These are phyloP conservation scores for Sakesphorus luctuosus DNA, from an alignment of 2,113 vertebrate species.

Conservation along the genomic window DNA sequence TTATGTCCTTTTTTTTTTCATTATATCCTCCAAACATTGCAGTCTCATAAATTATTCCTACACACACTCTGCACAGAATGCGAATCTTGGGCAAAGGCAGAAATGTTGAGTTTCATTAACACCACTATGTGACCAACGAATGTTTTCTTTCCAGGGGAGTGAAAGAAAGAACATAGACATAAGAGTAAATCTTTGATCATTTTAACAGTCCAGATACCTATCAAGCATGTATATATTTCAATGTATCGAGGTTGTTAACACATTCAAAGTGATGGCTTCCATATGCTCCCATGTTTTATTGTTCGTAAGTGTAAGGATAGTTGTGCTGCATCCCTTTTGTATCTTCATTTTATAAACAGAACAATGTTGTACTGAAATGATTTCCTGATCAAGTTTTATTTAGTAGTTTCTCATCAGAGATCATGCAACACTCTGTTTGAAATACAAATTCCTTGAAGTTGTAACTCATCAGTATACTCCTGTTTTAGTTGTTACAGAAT, in stretches of 20 bases:
- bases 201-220: slow-evolving; percentile 43
- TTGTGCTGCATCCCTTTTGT: slow-evolving; percentile 23
- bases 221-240: slow-evolving; percentile 55
- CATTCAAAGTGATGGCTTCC: slow-evolving; percentile 56
- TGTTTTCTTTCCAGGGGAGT: slow-evolving; percentile 11
- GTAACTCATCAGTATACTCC: slow-evolving; percentile 59
- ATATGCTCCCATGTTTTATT: slow-evolving; percentile 65
- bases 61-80: slow-evolving; percentile 7
- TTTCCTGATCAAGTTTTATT: not conserved
- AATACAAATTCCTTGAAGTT: slow-evolving; percentile 54
- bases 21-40: slow-evolving; percentile 42
- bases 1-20: not conserved
- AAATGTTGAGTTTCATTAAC: slow-evolving; percentile 2
- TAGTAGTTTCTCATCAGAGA: not conserved
- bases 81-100: not conserved
- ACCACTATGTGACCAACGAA: slow-evolving; percentile 8
- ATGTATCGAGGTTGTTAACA: slow-evolving; percentile 42
- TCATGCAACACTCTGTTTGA: slow-evolving; percentile 31
- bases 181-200: slow-evolving; percentile 31
- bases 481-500: slow-evolving; percentile 67
- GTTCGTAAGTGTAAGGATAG: slow-evolving; percentile 41
- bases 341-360: slow-evolving; percentile 20
- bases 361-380: not conserved
- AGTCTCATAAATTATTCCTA: slow-evolving; percentile 36
- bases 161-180: not conserved